phyloP scores from a whole-genome alignment of 2,888 invertebrate genomes.

The Caenorhabditis sp. region DNA sequence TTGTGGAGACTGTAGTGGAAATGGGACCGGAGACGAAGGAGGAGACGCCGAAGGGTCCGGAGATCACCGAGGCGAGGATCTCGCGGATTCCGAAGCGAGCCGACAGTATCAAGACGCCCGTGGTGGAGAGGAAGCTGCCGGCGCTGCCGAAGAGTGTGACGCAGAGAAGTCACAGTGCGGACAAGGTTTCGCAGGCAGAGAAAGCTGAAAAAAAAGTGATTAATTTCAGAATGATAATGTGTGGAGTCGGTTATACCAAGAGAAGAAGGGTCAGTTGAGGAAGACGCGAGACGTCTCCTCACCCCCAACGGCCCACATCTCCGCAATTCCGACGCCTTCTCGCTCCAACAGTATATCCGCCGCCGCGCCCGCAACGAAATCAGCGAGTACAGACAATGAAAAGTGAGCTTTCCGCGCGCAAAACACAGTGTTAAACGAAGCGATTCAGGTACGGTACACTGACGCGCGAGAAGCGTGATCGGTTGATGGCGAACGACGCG shows the following conservation, averaged over 20 bases:
- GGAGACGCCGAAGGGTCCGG: slow-evolving; percentile 51
- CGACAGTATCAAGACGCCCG: slow-evolving; percentile 68
- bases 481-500: slow-evolving; percentile 66
- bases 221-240: slow-evolving; percentile 59
- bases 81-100: slow-evolving; percentile 67
- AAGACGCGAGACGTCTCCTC: slow-evolving; percentile 64
- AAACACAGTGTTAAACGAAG: neutral
- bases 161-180: slow-evolving; percentile 61
- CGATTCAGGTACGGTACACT: slow-evolving; percentile 67
- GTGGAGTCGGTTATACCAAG: slow-evolving; percentile 69
- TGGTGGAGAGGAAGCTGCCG: slow-evolving; percentile 67
- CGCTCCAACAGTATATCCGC: slow-evolving; percentile 6
- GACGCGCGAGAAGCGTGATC: slow-evolving; percentile 65
- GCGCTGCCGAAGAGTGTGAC: slow-evolving; percentile 57
- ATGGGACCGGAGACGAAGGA: slow-evolving; percentile 4
- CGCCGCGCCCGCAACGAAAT: neutral
- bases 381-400: slow-evolving; percentile 30
- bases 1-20: slow-evolving; percentile 14
- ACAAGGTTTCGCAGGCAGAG: too few species aligned
- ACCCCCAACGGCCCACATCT: slow-evolving; percentile 44
- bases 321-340: slow-evolving; percentile 48
- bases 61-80: slow-evolving; percentile 66
- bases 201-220: too few species aligned
- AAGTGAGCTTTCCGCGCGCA: slow-evolving; percentile 12
- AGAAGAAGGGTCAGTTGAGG: slow-evolving; percentile 65